phyloP scores from a whole-genome alignment of 53 echinoderm and acorn worm species.

The Stichopus horrens region DNA sequence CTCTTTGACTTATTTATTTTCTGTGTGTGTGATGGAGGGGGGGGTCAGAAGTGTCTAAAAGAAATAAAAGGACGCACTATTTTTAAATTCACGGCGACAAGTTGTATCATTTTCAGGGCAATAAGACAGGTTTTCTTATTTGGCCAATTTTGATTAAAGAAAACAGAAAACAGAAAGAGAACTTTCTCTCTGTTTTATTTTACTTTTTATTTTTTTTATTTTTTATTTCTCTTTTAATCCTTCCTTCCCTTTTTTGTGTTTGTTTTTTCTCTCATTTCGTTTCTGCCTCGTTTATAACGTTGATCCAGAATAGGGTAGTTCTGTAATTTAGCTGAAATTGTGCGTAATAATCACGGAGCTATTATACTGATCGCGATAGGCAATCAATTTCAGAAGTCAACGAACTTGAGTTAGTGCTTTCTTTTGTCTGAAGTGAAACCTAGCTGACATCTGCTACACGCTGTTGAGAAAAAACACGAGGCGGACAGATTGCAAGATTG shows the following conservation, averaged over 20 bases:
- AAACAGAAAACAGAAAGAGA: not conserved
- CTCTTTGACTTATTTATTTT: not conserved
- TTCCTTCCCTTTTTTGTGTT: too few relatives aligned
- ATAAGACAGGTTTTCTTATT: not conserved
- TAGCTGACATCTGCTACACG: too few relatives aligned
- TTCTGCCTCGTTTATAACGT: not conserved
- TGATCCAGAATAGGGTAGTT: conserved; percentile 5
- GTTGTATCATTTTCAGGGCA: conserved; percentile 6
- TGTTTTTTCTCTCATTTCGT: too few relatives aligned
- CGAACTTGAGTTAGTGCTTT: not conserved
- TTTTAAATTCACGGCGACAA: not conserved
- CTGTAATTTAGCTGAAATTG: not conserved
- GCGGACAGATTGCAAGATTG: too few relatives aligned
- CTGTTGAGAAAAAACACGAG: too few relatives aligned
- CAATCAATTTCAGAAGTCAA: not conserved
- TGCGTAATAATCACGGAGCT: not conserved
- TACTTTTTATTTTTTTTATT: too few relatives aligned
- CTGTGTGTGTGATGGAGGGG: too few relatives aligned
- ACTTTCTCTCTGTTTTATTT: too few relatives aligned
- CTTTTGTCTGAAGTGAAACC: too few relatives aligned
- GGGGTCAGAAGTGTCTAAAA: too few relatives aligned
- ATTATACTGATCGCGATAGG: not conserved
- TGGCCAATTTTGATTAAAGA: not conserved
- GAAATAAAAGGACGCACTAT: too few relatives aligned
- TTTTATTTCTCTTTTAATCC: too few relatives aligned